phyloP scores from a whole-genome alignment of 92 coral and sea anemone species.

The Plumapathes pennacea region DNA sequence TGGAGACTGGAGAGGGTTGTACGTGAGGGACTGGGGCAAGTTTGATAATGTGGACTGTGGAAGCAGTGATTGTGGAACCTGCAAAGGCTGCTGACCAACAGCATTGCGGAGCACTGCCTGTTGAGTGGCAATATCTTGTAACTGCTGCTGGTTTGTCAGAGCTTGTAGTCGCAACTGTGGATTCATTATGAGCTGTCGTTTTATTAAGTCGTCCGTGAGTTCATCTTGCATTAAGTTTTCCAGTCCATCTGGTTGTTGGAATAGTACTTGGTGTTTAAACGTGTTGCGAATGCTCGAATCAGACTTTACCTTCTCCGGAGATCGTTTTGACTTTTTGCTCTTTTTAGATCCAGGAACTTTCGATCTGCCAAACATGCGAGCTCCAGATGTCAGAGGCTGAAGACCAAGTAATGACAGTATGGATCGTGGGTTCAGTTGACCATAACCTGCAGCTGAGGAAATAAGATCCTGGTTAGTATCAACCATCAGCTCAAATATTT shows the following conservation, averaged over 20 bases:
- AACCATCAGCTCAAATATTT: background rate
- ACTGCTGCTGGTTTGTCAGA: conserved; percentile 39
- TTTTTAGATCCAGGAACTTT: conserved; percentile 51
- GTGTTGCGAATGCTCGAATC: too few relatives aligned
- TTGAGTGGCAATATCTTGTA: too few relatives aligned
- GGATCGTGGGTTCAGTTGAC: background rate
- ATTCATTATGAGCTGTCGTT: conserved; percentile 65
- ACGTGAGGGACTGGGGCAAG: background rate
- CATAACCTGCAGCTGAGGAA: conserved; percentile 14
- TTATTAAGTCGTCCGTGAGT: conserved; percentile 30
- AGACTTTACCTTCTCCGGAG: too few relatives aligned
- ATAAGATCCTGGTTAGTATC: conserved; percentile 1
- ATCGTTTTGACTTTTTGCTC: too few relatives aligned
- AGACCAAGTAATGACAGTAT: conserved; percentile 12
- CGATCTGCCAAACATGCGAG: conserved; percentile 44
- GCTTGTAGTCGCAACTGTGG: conserved; percentile 32
- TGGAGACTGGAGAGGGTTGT: background rate
- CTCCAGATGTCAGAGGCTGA: conserved; percentile 7
- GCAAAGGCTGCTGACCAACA: conserved; percentile 23
- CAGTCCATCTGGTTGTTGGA: conserved; percentile 5
- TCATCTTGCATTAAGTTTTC: conserved; percentile 38
- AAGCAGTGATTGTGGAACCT: conserved; percentile 24
- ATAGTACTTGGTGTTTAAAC: too few relatives aligned
- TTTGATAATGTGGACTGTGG: too few relatives aligned
- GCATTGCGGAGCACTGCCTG: background rate